Conservation (phyloP, 1,140 invertebrate species). For the Mycetomoellerius zeteki region DNA sequence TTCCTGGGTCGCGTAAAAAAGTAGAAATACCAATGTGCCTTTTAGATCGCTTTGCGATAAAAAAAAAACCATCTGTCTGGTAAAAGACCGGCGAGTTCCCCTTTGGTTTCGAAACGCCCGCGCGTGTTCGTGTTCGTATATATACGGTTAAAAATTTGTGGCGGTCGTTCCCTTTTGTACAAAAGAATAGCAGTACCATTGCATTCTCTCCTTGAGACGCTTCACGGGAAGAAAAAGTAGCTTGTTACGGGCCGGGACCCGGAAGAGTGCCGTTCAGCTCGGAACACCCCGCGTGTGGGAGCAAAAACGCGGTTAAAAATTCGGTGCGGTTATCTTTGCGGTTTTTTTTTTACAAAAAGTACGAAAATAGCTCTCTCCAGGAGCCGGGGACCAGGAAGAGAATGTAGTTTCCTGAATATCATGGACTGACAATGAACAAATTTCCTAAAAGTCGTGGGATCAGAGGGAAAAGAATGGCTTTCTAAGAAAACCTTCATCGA, state of each 20-base stretch:
- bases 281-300: slow-evolving; percentile 2
- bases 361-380: background rate
- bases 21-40: background rate
- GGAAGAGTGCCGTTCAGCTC: background rate
- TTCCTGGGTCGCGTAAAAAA: background rate
- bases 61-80: slow-evolving; percentile 23
- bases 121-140: background rate
- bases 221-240: slow-evolving; percentile 25
- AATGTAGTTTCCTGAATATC: background rate
- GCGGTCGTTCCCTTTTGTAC: slow-evolving; percentile 21
- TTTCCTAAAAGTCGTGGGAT: background rate
- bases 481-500: background rate
- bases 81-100: background rate
- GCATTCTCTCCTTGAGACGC: slow-evolving; percentile 5
- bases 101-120: slow-evolving; percentile 2
- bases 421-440: background rate
- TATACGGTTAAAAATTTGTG: slow-evolving; percentile 19
- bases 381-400: background rate
- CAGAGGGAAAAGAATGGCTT: background rate
- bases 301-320: slow-evolving; percentile 38
- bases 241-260: background rate
- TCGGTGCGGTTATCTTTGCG: background rate
- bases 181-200: slow-evolving; percentile 21
- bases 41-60: background rate
- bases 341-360: slow-evolving; percentile 7